phyloP scores from a whole-genome alignment of 1,140 invertebrate species.

The Tetranychus cinnabarinus region DNA sequence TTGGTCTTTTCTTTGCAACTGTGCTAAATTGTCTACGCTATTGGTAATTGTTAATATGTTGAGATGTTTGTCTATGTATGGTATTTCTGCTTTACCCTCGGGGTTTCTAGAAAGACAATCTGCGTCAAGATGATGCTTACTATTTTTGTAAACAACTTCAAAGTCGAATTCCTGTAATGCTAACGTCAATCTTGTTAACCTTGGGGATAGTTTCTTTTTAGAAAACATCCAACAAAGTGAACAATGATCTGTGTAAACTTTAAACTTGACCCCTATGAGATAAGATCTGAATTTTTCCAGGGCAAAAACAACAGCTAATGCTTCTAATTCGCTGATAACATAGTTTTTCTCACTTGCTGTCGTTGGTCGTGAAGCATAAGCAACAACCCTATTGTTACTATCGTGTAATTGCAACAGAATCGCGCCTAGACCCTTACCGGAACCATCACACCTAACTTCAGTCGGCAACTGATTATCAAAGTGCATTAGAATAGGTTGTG shows the following conservation, averaged over 20 bases:
- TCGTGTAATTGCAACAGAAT: background rate
- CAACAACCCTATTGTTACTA: background rate
- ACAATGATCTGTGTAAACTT: conserved; percentile 26
- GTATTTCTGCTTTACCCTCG: conserved; percentile 10
- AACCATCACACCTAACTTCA: background rate
- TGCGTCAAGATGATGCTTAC: conserved; percentile 2
- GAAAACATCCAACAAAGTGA: conserved; percentile 23
- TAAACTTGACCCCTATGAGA: conserved; percentile 23
- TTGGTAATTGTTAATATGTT: too few relatives aligned
- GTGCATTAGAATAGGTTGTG: background rate
- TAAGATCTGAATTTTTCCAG: conserved; percentile 20
- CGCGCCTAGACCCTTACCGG: background rate
- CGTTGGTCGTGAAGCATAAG: conserved; percentile 7
- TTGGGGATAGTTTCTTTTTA: conserved; percentile 20
- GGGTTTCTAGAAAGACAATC: conserved; percentile 4
- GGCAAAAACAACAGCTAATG: conserved; percentile 20
- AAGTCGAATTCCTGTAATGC: conserved; percentile 12
- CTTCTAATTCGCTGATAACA: conserved; percentile 22
- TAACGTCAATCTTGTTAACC: conserved; percentile 14
- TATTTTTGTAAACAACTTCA: conserved; percentile 9
- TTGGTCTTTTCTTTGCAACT: too few relatives aligned
- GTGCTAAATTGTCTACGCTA: too few relatives aligned
- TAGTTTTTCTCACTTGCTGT: conserved; percentile 19
- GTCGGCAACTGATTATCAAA: background rate
- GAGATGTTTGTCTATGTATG: background rate